A percentile compares a stretch with the other conserved stretches of the same genome.
phyloP scores from a whole-genome alignment of 2,797 vertebrate genomes.

The Sebastiscus tertius region DNA sequence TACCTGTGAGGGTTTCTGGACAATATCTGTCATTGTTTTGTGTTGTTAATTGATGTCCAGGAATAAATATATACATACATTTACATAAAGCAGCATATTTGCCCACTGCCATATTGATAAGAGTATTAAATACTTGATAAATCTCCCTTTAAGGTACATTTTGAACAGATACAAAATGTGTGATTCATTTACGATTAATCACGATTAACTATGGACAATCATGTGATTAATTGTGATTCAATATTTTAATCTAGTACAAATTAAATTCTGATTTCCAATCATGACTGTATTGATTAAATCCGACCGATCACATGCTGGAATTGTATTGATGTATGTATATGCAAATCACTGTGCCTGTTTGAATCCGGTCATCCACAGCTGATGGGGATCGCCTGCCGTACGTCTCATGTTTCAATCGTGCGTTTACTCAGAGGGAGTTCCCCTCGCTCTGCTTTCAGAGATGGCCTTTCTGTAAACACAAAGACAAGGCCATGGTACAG shows the following conservation, averaged over 20 bases:
- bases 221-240: no score
- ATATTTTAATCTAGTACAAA: background rate
- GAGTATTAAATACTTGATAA: no score
- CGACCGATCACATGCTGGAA: background rate
- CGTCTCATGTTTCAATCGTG: slow-evolving; percentile 41
- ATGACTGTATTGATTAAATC: background rate
- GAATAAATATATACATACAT: no score
- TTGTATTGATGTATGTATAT: background rate
- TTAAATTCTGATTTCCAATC: background rate
- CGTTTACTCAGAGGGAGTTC: slow-evolving; percentile 61
- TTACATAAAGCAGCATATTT: no score
- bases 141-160: no score
- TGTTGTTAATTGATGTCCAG: no score
- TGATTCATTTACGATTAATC: no score
- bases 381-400: background rate
- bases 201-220: no score
- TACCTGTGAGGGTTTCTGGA: no score
- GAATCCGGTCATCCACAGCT: background rate
- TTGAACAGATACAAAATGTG: no score
- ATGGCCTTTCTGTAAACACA: slow-evolving; percentile 38
- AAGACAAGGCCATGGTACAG: slow-evolving; percentile 3
- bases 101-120: no score
- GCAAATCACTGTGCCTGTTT: slow-evolving; percentile 14
- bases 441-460: slow-evolving; percentile 40
- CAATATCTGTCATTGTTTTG: no score